Evolutionary conservation across 1,140 invertebrate species (phyloP).

Genomic region (Palaemon carinicauda): DNA sequence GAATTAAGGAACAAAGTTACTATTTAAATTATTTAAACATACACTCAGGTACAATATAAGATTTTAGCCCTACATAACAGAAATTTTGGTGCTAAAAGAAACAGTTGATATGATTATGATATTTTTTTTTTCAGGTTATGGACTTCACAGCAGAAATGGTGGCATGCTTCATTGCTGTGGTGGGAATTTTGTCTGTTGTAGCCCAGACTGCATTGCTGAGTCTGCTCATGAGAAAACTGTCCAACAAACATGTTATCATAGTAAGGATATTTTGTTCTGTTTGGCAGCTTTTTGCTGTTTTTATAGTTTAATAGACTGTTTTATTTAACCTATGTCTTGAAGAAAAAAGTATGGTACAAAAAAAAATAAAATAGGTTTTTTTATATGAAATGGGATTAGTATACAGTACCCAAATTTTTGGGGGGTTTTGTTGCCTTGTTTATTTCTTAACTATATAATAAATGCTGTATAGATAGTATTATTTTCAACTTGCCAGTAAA

Average conservation of each 20-base stretch:
- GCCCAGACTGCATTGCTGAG: constrained; percentile 88
- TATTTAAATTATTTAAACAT: not conserved
- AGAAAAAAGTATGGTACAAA: no score
- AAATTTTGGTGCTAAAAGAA: not conserved
- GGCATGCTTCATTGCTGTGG: constrained; percentile 96
- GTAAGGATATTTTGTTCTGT: constrained; percentile 54
- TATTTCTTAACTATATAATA: no score
- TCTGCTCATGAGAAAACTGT: constrained; percentile 88
- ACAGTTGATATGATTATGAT: not conserved
- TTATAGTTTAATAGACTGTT: not conserved
- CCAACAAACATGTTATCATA: constrained; percentile 97
- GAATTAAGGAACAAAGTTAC: not conserved
- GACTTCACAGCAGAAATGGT: constrained; percentile 94
- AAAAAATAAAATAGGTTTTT: not conserved
- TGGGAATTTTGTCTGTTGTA: constrained; percentile 94
- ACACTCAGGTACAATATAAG: no score
- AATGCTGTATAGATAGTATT: no score
- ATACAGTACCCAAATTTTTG: not conserved
- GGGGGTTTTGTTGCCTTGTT: not conserved
- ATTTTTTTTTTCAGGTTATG: constrained; percentile 76
- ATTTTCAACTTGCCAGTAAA: no score
- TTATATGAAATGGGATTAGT: not conserved
- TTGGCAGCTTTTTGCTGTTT: no score
- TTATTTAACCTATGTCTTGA: no score
- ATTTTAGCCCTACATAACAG: no score